Evolutionary conservation across 30 jellyfish, hydroid and myxozoan genomes (phyloP), one percentile per base, ranked within the genome.

Genomic region (Cassiopea andromeda): DNA sequence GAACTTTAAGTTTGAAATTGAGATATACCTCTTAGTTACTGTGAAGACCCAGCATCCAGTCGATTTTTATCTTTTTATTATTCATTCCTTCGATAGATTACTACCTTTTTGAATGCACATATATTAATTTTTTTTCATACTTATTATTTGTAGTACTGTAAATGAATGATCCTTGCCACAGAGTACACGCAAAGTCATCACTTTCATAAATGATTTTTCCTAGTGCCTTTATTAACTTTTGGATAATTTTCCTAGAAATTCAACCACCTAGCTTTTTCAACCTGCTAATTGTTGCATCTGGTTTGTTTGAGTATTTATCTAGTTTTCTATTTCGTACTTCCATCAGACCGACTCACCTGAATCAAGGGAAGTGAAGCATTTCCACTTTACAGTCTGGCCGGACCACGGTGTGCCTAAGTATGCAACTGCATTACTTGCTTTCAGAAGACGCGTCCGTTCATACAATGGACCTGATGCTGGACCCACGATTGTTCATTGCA

Each of bases 381-480:
- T 94, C 80, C 98, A 94, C 85, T 94, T 94, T 77, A 94, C 98
- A 1, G 93, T 89, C 12, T 94, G 98, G 98, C 98, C 98, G 0
- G 98, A 94, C 69, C 98, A 94, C 60, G 98, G 98, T 2, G 97
- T 94, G 5, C 98, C 98, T 19, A 79, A 75, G 47, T 89, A 94
- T 46, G 96, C 98, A 12, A 94, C 97, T 7, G 92, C 97, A 44
- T 75, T 94, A 8, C 84, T 94, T n/a, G 87, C 94, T 14, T 94
- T 94, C 87, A 48, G 97, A 38, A 76, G 94, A 71, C 91, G 96
- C 50, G 98, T 91, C 73, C 96, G 97, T 19, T 60, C 96, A 2
- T 87, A 90, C 74, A 67, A 69, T n/a, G 66, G 48, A 14, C 92
- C 97, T 10, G 97, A 94, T 44, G 44, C 92, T 73, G 98, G 98